Evolutionary conservation across 23 tunicate species (phyloP).

Genomic region (Phallusia fumigata): DNA sequence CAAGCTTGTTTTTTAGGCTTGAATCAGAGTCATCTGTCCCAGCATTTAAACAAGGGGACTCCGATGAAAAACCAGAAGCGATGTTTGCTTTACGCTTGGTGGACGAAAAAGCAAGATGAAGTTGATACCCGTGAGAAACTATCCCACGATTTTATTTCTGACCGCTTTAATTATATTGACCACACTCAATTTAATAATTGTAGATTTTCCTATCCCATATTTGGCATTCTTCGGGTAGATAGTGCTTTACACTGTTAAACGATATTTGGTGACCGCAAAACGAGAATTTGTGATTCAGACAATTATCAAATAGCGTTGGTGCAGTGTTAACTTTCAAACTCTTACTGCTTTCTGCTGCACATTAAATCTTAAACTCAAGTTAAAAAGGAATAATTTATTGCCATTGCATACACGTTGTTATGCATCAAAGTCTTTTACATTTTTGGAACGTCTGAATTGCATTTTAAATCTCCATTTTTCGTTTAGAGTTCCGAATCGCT

Average conservation of each 20-base stretch:
- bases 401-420: no score
- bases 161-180: no score
- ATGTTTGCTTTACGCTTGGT: conserved; percentile 89
- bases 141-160: no score
- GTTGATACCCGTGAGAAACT: conserved; percentile 74
- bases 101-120: conserved; percentile 83
- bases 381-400: no score
- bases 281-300: not conserved
- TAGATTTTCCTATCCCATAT: no score
- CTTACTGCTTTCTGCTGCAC: not conserved
- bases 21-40: conserved; percentile 96
- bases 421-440: no score
- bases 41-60: conserved; percentile 96
- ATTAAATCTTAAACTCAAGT: no score
- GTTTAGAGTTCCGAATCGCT: conserved; percentile 82
- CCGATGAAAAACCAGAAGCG: conserved; percentile 97
- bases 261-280: no score
- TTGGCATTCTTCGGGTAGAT: no score
- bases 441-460: not conserved
- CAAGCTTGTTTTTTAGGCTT: conserved; percentile 37
- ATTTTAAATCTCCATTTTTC: no score
- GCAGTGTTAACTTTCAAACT: not conserved
- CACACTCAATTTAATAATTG: no score
- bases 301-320: not conserved
- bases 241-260: no score